A percentile compares a stretch with the other conserved stretches of the same genome.
These are phyloP conservation scores for Cloeon dipterum DNA, from an alignment of 2,888 invertebrate genomes.

Conservation along the genomic window DNA sequence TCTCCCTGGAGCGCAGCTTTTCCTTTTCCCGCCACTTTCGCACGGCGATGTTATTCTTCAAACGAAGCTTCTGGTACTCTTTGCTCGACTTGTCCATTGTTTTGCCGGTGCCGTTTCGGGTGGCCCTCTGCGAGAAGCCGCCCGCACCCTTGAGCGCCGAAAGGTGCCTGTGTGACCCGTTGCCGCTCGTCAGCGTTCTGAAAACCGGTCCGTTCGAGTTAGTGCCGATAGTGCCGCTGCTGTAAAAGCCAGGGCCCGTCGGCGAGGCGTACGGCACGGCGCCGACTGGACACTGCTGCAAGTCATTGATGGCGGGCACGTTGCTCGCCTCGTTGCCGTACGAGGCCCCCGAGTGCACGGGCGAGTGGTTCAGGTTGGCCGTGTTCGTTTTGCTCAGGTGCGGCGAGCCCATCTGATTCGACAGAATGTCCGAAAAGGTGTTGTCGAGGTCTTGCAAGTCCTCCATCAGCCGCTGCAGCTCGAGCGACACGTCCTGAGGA, in stretches of 20 bases:
- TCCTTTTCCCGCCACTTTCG: slow-evolving; percentile 92
- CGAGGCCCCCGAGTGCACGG: slow-evolving; percentile 44
- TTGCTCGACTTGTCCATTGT: slow-evolving; percentile 79
- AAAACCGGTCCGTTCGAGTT: slow-evolving; percentile 19
- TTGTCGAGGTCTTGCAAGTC: slow-evolving; percentile 73
- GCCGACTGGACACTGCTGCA: slow-evolving; percentile 33
- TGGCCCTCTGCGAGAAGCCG: slow-evolving; percentile 10
- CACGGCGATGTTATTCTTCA: slow-evolving; percentile 91
- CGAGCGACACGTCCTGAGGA: slow-evolving; percentile 78
- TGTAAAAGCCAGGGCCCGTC: not conserved
- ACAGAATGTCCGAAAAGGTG: slow-evolving; percentile 60
- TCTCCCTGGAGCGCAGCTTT: slow-evolving; percentile 77
- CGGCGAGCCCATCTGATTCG: slow-evolving; percentile 1
- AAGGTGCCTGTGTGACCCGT: slow-evolving; percentile 10
- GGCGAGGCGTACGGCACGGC: slow-evolving; percentile 19
- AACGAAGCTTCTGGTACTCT: slow-evolving; percentile 76
- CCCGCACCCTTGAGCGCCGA: not conserved
- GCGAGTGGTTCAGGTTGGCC: slow-evolving; percentile 10
- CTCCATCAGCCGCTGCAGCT: slow-evolving; percentile 78
- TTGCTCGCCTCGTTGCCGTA: slow-evolving; percentile 27
- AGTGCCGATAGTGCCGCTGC: not conserved
- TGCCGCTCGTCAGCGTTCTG: slow-evolving; percentile 31
- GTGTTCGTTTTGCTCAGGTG: slow-evolving; percentile 15
- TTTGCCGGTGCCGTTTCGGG: slow-evolving; percentile 22
- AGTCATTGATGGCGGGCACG: slow-evolving; percentile 32